These are phyloP conservation scores for Dilophus febrilis DNA, from an alignment of 2,888 invertebrate genomes.

Conservation along the genomic window DNA sequence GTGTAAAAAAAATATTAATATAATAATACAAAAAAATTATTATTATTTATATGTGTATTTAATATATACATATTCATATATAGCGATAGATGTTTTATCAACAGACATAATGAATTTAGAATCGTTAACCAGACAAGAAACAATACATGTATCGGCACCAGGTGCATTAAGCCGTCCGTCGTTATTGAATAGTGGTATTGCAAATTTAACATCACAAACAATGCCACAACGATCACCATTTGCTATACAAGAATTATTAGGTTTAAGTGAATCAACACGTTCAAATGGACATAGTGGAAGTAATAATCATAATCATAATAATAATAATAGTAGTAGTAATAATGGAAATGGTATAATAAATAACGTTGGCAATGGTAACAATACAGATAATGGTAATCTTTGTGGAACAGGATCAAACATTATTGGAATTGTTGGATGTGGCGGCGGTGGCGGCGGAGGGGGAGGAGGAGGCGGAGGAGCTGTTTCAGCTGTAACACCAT, in stretches of 20 bases:
- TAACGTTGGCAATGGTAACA: no score
- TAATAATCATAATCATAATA: conserved; percentile 7
- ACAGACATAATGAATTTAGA: conserved; percentile 11
- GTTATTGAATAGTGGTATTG: not conserved
- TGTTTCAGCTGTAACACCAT: conserved; percentile 13
- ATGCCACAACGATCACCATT: conserved; percentile 32
- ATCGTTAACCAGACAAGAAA: conserved; percentile 11
- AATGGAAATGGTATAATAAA: conserved; percentile 1
- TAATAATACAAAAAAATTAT: no score
- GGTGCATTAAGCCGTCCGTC: conserved; percentile 7
- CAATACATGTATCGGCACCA: conserved; percentile 8
- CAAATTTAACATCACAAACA: conserved; percentile 11
- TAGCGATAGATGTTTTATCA: no score
- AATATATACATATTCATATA: no score
- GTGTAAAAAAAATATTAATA: no score
- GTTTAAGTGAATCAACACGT: conserved; percentile 17
- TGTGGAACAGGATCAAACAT: no score
- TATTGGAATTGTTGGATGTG: not conserved
- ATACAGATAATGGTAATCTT: no score
- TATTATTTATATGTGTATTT: no score
- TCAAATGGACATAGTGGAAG: conserved; percentile 4
- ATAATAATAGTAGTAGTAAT: not conserved
- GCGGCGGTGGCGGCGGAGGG: not conserved
- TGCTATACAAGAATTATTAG: conserved; percentile 30
- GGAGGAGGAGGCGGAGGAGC: conserved; percentile 8